Evolutionary conservation across 2,888 invertebrate genomes (phyloP).

Genomic region (Acholoe squamosa): DNA sequence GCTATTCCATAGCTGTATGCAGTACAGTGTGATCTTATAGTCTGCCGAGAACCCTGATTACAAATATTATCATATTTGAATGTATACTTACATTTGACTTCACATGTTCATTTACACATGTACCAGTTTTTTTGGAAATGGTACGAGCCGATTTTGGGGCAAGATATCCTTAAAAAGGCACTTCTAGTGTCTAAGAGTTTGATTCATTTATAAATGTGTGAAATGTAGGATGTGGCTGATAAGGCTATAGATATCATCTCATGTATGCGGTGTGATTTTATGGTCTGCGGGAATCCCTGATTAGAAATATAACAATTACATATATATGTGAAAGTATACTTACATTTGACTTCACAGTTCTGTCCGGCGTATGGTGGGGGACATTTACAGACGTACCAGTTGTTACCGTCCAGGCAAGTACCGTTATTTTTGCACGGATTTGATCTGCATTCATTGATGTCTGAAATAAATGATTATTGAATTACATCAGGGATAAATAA

Average conservation of each 20-base stretch:
- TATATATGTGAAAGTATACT: background rate
- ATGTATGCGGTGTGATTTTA: too few species aligned
- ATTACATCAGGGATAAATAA: too few species aligned
- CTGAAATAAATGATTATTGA: background rate
- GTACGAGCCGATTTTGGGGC: too few species aligned
- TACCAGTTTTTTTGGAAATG: conserved; percentile 45
- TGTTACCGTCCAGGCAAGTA: conserved; percentile 19
- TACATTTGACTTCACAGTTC: background rate
- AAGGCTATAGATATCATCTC: too few species aligned
- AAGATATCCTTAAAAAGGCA: too few species aligned
- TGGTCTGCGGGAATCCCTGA: too few species aligned
- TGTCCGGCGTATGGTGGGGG: background rate
- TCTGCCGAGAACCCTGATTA: too few species aligned
- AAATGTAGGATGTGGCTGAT: too few species aligned
- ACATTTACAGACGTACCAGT: conserved; percentile 40
- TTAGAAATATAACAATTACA: background rate
- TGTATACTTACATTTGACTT: background rate
- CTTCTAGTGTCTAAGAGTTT: too few species aligned
- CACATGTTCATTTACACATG: background rate
- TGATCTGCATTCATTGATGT: background rate
- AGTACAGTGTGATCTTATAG: too few species aligned
- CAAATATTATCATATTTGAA: background rate
- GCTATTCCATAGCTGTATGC: too few species aligned
- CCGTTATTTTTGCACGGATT: conserved; percentile 6
- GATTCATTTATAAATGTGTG: too few species aligned